Evolutionary conservation across 2,888 invertebrate genomes (phyloP).

Genomic region (Agriopis aurantiaria): DNA sequence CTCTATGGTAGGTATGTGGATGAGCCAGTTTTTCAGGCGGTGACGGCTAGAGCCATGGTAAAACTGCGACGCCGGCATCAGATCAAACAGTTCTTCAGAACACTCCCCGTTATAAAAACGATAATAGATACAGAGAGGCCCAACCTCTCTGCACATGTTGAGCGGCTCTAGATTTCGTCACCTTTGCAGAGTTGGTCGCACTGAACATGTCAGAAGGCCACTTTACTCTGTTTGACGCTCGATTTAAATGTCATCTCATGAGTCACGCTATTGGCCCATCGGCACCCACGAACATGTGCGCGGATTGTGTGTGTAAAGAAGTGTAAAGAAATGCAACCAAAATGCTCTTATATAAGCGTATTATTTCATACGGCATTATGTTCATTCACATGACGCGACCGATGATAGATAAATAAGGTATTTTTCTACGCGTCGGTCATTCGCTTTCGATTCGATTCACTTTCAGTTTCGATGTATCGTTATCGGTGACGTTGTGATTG

Average conservation of each 20-base stretch:
- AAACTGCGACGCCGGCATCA: too few species aligned
- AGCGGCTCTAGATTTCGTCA: not conserved
- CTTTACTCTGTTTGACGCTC: slow-evolving; percentile 2
- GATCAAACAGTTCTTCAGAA: too few species aligned
- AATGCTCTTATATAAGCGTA: slow-evolving; percentile 38
- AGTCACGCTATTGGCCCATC: slow-evolving; percentile 35
- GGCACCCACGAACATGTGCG: slow-evolving; percentile 40
- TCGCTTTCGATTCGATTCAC: slow-evolving; percentile 58
- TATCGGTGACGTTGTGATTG: slow-evolving; percentile 50
- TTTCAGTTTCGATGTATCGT: slow-evolving; percentile 53
- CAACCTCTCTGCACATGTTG: too few species aligned
- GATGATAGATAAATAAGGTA: slow-evolving; percentile 56
- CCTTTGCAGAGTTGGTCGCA: not conserved
- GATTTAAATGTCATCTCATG: slow-evolving; percentile 32
- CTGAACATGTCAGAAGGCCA: not conserved
- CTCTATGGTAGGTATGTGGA: too few species aligned
- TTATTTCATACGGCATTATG: slow-evolving; percentile 28
- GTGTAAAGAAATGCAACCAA: slow-evolving; percentile 38
- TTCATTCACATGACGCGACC: slow-evolving; percentile 40
- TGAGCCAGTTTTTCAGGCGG: too few species aligned
- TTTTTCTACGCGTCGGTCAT: slow-evolving; percentile 56
- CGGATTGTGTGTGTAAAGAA: slow-evolving; percentile 38
- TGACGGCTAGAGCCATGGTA: too few species aligned
- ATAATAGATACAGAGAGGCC: not conserved
- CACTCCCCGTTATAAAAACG: not conserved